A percentile compares a stretch with the other conserved stretches of the same genome.
These are phyloP conservation scores for Micromys minutus DNA, from an alignment of 2,113 vertebrate genomes.

Conservation along the genomic window DNA sequence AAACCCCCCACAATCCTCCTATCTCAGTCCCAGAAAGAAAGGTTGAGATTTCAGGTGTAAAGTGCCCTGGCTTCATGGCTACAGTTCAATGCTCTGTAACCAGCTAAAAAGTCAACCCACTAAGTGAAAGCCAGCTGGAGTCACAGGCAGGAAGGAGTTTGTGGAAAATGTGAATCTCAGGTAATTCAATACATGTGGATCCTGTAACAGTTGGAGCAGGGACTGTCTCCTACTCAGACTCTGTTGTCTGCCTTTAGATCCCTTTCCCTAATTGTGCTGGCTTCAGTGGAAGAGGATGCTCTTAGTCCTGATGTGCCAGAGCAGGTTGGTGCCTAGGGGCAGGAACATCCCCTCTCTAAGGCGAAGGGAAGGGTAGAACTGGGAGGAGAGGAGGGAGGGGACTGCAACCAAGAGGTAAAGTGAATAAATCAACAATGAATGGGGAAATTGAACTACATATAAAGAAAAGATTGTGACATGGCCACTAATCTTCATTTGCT, in stretches of 20 bases:
- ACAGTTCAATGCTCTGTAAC: not conserved
- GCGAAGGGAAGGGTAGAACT: too few relatives aligned
- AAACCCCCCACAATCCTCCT: not conserved
- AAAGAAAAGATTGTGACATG: not conserved
- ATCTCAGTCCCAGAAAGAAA: not conserved
- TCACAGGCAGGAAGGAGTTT: not conserved
- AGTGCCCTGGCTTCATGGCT: not conserved
- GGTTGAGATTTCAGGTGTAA: not conserved
- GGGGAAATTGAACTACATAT: not conserved
- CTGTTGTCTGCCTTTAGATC: too few relatives aligned
- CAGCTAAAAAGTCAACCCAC: not conserved
- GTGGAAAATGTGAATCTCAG: not conserved
- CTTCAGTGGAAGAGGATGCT: too few relatives aligned
- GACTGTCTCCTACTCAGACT: too few relatives aligned
- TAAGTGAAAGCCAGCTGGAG: not conserved
- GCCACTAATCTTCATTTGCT: not conserved
- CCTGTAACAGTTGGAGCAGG: too few relatives aligned
- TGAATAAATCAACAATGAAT: too few relatives aligned
- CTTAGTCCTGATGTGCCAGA: too few relatives aligned
- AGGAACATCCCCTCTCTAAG: too few relatives aligned
- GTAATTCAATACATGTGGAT: not conserved
- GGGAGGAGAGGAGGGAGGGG: too few relatives aligned
- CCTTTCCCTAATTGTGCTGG: too few relatives aligned
- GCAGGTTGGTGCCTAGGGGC: too few relatives aligned
- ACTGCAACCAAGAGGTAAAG: too few relatives aligned